Percentiles rank a stretch among this genome's conserved stretches.
Evolutionary conservation across 2,888 invertebrate genomes (phyloP).

Genomic region (Lingula anatina): DNA sequence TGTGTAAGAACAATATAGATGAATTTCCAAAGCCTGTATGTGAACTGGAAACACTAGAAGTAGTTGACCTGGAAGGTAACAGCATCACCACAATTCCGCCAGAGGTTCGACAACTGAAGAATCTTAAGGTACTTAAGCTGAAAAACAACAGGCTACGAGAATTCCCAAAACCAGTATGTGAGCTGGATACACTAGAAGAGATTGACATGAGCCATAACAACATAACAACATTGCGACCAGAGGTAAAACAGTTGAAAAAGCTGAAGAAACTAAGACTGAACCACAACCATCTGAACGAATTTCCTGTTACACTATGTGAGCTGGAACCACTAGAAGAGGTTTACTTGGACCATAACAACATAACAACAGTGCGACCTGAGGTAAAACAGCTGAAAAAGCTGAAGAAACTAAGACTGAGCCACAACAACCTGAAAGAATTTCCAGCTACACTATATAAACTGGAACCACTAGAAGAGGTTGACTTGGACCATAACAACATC

Average conservation of each 20-base stretch:
- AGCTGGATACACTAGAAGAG: conserved; percentile 18
- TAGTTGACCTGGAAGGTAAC: conserved; percentile 28
- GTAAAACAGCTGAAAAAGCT: conserved; percentile 32
- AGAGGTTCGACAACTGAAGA: conserved; percentile 26
- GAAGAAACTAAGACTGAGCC: conserved; percentile 36
- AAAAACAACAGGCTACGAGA: conserved; percentile 22
- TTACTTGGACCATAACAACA: conserved; percentile 35
- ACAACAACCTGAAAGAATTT: conserved; percentile 40
- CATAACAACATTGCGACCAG: conserved; percentile 49
- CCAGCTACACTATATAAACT: no score
- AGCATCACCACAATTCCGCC: conserved; percentile 22
- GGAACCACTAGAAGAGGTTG: no score
- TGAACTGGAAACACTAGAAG: conserved; percentile 22
- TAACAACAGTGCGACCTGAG: conserved; percentile 32
- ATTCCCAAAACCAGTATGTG: conserved; percentile 27
- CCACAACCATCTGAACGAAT: conserved; percentile 36
- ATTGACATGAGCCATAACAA: conserved; percentile 31
- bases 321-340: conserved; percentile 22
- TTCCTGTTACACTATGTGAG: conserved; percentile 32
- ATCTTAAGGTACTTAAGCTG: conserved; percentile 24
- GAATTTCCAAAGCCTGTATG: conserved; percentile 31
- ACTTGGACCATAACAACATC: no score
- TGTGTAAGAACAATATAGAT: conserved; percentile 30
- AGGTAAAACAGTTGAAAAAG: conserved; percentile 71
- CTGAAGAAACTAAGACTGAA: conserved; percentile 34